Percentiles rank a stretch among this genome's conserved stretches.
Conservation (phyloP, 2,888 invertebrate genomes). For the Nemurella pictetii region DNA sequence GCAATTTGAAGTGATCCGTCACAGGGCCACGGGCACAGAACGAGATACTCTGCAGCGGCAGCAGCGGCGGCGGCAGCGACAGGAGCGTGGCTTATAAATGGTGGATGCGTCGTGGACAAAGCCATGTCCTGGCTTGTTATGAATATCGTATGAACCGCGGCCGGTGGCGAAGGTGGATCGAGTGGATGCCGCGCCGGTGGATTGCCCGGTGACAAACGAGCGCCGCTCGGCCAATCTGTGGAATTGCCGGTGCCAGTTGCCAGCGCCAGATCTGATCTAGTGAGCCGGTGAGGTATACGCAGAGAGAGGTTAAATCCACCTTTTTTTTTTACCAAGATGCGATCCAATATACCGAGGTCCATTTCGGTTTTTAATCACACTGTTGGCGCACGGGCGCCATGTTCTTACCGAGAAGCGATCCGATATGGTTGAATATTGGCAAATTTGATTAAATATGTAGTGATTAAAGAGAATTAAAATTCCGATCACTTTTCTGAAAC, state of each 20-base stretch:
- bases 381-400: too few relatives aligned
- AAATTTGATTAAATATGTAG: too few relatives aligned
- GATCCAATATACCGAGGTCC: too few relatives aligned
- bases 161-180: not conserved
- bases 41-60: not conserved
- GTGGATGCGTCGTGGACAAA: not conserved
- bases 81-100: not conserved
- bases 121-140: not conserved
- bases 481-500: not conserved
- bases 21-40: not conserved
- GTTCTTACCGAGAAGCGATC: too few relatives aligned
- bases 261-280: not conserved
- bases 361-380: too few relatives aligned
- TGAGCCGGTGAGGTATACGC: too few relatives aligned
- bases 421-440: too few relatives aligned
- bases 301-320: too few relatives aligned
- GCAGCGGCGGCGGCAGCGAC: too few relatives aligned
- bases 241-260: conserved; percentile 24
- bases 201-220: conserved; percentile 4
- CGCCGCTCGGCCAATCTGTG: conserved; percentile 3
- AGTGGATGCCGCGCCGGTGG: not conserved
- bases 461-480: too few relatives aligned
- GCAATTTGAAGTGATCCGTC: not conserved
- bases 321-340: too few relatives aligned
- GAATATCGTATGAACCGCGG: not conserved